Conservation (phyloP, 2,888 invertebrate genomes). For the Halictus ligatus region DNA sequence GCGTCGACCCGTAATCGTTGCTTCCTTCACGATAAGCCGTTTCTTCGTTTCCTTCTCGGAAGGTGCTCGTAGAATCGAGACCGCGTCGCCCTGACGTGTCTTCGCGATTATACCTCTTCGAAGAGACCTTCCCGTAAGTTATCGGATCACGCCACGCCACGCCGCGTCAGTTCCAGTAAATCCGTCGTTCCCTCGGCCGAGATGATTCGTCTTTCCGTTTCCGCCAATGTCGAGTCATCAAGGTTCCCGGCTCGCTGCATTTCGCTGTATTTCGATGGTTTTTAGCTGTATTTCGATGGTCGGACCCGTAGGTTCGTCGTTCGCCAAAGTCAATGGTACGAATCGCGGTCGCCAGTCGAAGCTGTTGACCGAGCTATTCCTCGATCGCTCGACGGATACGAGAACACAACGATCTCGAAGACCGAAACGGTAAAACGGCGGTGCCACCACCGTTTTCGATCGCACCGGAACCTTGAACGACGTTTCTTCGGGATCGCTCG, state of each 20-base stretch:
- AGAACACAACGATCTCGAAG: neutral
- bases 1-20: neutral
- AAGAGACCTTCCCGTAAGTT: constrained; percentile 55
- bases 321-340: neutral
- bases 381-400: neutral
- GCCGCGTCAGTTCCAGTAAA: constrained; percentile 45
- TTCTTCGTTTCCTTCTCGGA: constrained; percentile 56
- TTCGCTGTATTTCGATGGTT: neutral
- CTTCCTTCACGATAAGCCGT: constrained; percentile 7
- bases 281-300: neutral
- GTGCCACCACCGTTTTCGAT: neutral
- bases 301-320: neutral
- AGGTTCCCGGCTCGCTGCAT: neutral
- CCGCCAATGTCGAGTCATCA: constrained; percentile 23
- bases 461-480: constrained; percentile 7
- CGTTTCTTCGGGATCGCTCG: constrained; percentile 17
- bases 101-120: constrained; percentile 59
- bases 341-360: constrained; percentile 1
- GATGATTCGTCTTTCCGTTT: constrained; percentile 48
- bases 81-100: constrained; percentile 44
- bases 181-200: constrained; percentile 27
- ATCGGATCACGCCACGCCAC: neutral
- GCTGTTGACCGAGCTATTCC: neutral
- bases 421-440: neutral
- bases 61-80: constrained; percentile 48